Evolutionary conservation across 1,140 invertebrate species (phyloP).

Genomic region (Muscidifurax raptorellus): DNA sequence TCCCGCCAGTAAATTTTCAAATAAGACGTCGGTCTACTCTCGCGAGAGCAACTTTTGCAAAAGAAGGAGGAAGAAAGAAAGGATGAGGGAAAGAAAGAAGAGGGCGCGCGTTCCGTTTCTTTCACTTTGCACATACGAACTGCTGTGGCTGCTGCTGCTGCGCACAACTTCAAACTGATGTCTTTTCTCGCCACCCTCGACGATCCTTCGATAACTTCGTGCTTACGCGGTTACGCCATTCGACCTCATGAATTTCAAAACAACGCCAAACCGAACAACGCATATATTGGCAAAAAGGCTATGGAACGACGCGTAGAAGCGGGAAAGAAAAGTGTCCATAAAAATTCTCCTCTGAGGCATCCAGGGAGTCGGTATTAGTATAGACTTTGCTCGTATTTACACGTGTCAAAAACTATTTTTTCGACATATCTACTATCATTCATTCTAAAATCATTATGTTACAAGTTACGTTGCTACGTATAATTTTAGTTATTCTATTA

Average conservation of each 20-base stretch:
- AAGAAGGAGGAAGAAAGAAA: neutral
- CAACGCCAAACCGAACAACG: conserved; percentile 40
- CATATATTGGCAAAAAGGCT: conserved; percentile 34
- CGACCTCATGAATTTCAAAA: conserved; percentile 70
- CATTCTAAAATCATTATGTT: too few relatives aligned
- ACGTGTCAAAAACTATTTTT: neutral
- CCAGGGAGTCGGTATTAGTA: neutral
- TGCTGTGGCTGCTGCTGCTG: neutral
- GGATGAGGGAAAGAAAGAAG: neutral
- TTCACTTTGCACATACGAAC: conserved; percentile 46
- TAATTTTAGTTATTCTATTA: too few relatives aligned
- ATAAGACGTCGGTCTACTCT: conserved; percentile 31
- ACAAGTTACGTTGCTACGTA: too few relatives aligned
- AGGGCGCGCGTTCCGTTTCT: conserved; percentile 48
- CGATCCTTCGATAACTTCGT: conserved; percentile 57
- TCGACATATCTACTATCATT: neutral
- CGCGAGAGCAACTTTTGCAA: conserved; percentile 55
- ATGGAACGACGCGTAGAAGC: too few relatives aligned
- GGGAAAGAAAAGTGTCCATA: conserved; percentile 4
- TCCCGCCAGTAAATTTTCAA: conserved; percentile 41
- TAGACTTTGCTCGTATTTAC: neutral
- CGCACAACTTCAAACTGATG: conserved; percentile 45
- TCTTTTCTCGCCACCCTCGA: conserved; percentile 46
- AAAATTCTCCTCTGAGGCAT: neutral
- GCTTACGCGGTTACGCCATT: conserved; percentile 64